Evolutionary conservation across 2,888 invertebrate genomes (phyloP), one percentile per base, ranked within the genome.

Genomic region (Amphipyra tragopoginis): DNA sequence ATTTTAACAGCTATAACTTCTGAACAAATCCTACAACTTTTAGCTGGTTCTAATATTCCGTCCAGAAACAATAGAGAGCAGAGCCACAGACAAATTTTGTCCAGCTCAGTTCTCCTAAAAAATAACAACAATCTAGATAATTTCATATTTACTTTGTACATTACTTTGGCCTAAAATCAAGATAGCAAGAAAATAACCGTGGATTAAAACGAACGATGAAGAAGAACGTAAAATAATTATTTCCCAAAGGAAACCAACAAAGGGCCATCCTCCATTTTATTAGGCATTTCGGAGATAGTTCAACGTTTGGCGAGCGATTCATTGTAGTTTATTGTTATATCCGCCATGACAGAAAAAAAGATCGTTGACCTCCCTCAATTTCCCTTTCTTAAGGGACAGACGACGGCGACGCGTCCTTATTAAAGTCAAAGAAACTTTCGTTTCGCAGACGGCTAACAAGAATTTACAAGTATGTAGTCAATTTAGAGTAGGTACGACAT

Each of bases 311-410:
- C 47, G 34, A 34, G 36, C 40, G 56, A 61, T 78, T 67, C 63
- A 58, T 60, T 69, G 58, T 65, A 55, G 33, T 72, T 61, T 60
- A 66, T 74, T 62, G 55, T 63, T 36, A 56, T 21, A 54, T 55
- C 21, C 53, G 11, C 33, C 33, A 45, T 10, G 15, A 13, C 10
- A 15, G 14, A 34, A 55, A 34, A 57, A 29, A 44, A 59, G 67
- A 51, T 61, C 40, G 21, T 38, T 38, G 58, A 61, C 57, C 73
- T 49, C 52, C 8, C 39, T 39, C 40, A 48, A 33, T 58, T 69
- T 70, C 29, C 52, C 43, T 63, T 69, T 54, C 52, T 45, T 34
- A 40, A 51, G 47, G 56, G 50, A 54, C 49, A 15, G 29, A 34
- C 29, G n/a, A 49, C 21, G 29, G 26, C 29, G n/a, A 49, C 21